Evolutionary conservation across 2,797 vertebrate species (phyloP).

Genomic region (Lacerta agilis): DNA sequence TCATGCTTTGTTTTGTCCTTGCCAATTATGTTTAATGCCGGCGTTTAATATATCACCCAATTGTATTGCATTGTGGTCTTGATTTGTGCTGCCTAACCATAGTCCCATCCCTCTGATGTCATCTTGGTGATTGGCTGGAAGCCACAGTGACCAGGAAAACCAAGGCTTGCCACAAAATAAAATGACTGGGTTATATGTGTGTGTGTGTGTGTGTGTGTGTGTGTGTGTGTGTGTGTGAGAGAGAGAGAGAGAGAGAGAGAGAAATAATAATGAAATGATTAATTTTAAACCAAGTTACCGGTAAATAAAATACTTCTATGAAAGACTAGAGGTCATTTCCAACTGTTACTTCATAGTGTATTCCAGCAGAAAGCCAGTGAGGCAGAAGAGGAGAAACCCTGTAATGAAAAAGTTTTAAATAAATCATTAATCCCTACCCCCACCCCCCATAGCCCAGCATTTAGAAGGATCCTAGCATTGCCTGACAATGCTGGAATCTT

Average conservation of each 20-base stretch:
- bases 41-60: slow-evolving; percentile 59
- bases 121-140: slow-evolving; percentile 49
- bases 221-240: too few relatives aligned
- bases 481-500: slow-evolving; percentile 47
- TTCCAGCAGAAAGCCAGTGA: slow-evolving; percentile 66
- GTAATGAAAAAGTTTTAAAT: slow-evolving; percentile 69
- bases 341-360: slow-evolving; percentile 68
- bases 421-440: slow-evolving; percentile 52
- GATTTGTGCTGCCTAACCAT: slow-evolving; percentile 38
- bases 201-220: too few relatives aligned
- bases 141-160: slow-evolving; percentile 49
- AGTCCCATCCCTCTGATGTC: slow-evolving; percentile 67
- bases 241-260: too few relatives aligned
- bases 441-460: slow-evolving; percentile 20
- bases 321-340: slow-evolving; percentile 67
- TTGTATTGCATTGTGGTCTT: slow-evolving; percentile 43
- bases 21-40: slow-evolving; percentile 58
- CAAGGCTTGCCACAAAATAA: slow-evolving; percentile 46
- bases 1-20: slow-evolving; percentile 61
- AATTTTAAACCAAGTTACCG: slow-evolving; percentile 68
- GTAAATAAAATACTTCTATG: slow-evolving; percentile 65
- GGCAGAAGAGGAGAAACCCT: slow-evolving; percentile 64
- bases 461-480: slow-evolving; percentile 55
- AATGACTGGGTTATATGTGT: not conserved
- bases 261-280: slow-evolving; percentile 42